A percentile compares a stretch with the other conserved stretches of the same genome.
phyloP scores from a whole-genome alignment of 2,113 vertebrate genomes.

The Brachyhypopomus gauderio region DNA sequence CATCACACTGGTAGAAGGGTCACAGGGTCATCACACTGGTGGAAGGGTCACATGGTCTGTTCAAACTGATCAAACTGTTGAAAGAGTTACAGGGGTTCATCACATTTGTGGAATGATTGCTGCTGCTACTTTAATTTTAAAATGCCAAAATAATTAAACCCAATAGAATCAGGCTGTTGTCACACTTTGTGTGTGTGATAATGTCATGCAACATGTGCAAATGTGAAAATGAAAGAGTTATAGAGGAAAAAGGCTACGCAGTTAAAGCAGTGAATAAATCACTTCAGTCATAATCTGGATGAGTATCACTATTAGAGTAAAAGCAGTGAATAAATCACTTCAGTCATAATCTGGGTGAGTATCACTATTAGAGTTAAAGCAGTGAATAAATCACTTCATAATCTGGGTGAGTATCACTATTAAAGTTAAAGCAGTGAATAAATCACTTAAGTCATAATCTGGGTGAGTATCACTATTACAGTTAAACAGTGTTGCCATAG shows the following conservation, averaged over 20 bases:
- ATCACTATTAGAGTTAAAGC: too few species aligned
- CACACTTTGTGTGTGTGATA: background rate
- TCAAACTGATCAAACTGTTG: constrained; percentile 29
- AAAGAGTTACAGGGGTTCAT: background rate
- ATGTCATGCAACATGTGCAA: background rate
- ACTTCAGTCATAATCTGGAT: background rate
- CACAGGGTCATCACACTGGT: background rate
- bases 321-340: background rate
- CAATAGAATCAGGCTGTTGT: background rate
- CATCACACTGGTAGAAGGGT: constrained; percentile 44
- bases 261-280: background rate
- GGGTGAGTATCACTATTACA: too few species aligned
- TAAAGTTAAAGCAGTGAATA: background rate
- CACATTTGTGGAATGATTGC: background rate
- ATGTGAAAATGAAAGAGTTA: background rate
- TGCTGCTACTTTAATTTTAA: background rate
- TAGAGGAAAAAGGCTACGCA: background rate
- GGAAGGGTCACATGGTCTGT: constrained; percentile 1
- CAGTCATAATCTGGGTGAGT: background rate
- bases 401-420: too few species aligned
- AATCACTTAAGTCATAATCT: too few species aligned
- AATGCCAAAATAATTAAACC: background rate
- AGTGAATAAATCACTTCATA: background rate
- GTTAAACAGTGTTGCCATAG: too few species aligned
- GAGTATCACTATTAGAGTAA: too few species aligned